phyloP scores from a whole-genome alignment of 2,888 invertebrate genomes.

The Eilema sororculum region DNA sequence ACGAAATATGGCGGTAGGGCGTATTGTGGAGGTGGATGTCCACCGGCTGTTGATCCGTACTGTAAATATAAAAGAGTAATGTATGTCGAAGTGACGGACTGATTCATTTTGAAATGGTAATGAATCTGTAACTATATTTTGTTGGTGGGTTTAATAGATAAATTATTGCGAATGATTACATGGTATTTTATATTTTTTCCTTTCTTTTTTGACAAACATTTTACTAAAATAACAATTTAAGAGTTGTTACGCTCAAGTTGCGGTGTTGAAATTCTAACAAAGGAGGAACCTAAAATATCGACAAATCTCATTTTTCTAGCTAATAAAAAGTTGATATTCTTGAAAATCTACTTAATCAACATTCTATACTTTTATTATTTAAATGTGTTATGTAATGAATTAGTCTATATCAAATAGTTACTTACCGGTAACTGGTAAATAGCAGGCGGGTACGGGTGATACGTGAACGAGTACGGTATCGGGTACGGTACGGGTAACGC shows the following conservation, averaged over 20 bases:
- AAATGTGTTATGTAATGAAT: background rate
- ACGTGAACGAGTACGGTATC: slow-evolving; percentile 89
- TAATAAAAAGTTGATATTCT: background rate
- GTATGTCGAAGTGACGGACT: too few species aligned
- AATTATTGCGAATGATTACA: too few species aligned
- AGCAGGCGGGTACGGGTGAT: slow-evolving; percentile 87
- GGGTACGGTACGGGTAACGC: slow-evolving; percentile 81
- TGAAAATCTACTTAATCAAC: background rate
- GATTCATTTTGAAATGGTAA: background rate
- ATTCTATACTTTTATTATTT: background rate
- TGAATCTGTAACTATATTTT: background rate
- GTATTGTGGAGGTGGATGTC: slow-evolving; percentile 84
- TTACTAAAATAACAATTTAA: background rate
- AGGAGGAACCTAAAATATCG: background rate
- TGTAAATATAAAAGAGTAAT: slow-evolving; percentile 42
- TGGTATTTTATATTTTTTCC: too few species aligned
- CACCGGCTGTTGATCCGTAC: slow-evolving; percentile 79
- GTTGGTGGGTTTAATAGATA: background rate
- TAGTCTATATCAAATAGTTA: background rate
- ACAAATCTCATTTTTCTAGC: background rate
- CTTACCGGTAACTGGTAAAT: slow-evolving; percentile 81
- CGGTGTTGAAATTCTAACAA: background rate
- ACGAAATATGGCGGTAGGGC: slow-evolving; percentile 86
- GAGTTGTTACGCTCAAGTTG: background rate
- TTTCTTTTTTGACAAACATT: too few species aligned